Base-by-base conservation (phyloP, 2,888 invertebrate species). In the Sialis lutaria region DNA sequence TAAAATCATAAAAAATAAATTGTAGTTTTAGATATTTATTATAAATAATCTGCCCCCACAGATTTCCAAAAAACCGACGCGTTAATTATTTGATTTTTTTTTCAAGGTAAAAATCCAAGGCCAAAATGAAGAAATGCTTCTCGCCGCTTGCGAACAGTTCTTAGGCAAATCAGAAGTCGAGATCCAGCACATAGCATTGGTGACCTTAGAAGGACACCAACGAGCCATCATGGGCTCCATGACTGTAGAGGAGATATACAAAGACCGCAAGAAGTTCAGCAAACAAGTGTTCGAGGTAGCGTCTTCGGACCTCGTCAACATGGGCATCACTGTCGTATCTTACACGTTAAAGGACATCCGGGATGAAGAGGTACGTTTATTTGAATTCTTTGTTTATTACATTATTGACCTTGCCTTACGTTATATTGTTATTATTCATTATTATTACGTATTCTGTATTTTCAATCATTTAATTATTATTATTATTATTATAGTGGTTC, bases 191-290 rank as follows among this genome's bases (percentile, higher is more conserved):
- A 88, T 92, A 64, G 91, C 91, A 30, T 71, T 91, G 50, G 90
- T 90, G 35, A 93, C 92, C 39, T 67, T 92, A 30, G 92, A 93
- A 67, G 91, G 92, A 46, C 92, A 93, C 62, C 92, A 93, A 65
- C 74, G 92, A 53, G 92, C 92, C 53, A 92, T 92, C 52, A 93
- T 93, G 92, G 92, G 92, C 33, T 89, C 89, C 52, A 92, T 92
- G 92, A 92, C 91, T 1, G 91, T 93, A 4, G 92, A 92, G 68
- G 92, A 93, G 67, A 92, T 93, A 60, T 93, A 92, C 65, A 92
- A 92, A 62, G 92, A 93, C 63, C 77, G 93, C 48, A 92, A 93
- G 67, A 92, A 92, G 65, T 93, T 93, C 66, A 91, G 91, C 59
- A 92, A 91, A 67, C 79, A 82, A 65, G 92, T 93, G 4, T 93